phyloP scores from a whole-genome alignment of 2,113 vertebrate species.

The Pachypanchax playfairii region DNA sequence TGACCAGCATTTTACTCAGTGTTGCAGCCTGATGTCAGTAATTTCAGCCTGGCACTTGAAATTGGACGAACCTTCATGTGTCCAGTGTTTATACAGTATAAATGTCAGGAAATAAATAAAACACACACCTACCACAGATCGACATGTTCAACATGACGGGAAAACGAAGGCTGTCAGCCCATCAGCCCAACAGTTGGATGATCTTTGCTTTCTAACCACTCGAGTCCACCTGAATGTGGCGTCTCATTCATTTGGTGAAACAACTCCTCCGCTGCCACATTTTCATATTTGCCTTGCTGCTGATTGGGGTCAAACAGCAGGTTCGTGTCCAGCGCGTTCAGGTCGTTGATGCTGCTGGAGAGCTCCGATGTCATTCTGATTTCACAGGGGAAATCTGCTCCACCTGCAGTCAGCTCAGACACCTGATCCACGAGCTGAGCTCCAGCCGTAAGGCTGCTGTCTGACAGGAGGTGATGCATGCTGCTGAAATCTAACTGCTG shows the following conservation, averaged over 20 bases:
- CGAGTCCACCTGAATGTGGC: conserved; percentile 91
- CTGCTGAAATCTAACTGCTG: conserved; percentile 88
- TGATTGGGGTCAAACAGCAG: conserved; percentile 96
- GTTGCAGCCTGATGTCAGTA: conserved; percentile 83
- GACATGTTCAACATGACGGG: conserved; percentile 45
- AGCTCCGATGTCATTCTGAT: conserved; percentile 94
- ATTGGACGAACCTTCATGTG: conserved; percentile 88
- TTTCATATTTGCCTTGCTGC: conserved; percentile 94
- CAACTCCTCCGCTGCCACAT: conserved; percentile 90
- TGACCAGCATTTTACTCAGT: conserved; percentile 75
- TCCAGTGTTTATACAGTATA: conserved; percentile 86
- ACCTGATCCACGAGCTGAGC: conserved; percentile 86
- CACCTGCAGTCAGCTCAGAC: conserved; percentile 82
- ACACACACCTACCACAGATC: conserved; percentile 34
- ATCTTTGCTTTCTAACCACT: conserved; percentile 99
- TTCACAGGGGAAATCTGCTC: conserved; percentile 87
- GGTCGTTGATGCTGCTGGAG: conserved; percentile 94
- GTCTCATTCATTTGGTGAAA: conserved; percentile 96
- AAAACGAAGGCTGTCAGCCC: conserved; percentile 85
- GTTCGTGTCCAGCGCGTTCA: conserved; percentile 94
- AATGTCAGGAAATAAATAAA: conserved; percentile 70
- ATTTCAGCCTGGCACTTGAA: conserved; percentile 90
- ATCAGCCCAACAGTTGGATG: conserved; percentile 97
- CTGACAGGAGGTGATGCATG: conserved; percentile 87
- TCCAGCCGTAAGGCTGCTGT: conserved; percentile 83